Conservation (phyloP, 2,888 invertebrate species). For the Enchytraeus crypticus region DNA sequence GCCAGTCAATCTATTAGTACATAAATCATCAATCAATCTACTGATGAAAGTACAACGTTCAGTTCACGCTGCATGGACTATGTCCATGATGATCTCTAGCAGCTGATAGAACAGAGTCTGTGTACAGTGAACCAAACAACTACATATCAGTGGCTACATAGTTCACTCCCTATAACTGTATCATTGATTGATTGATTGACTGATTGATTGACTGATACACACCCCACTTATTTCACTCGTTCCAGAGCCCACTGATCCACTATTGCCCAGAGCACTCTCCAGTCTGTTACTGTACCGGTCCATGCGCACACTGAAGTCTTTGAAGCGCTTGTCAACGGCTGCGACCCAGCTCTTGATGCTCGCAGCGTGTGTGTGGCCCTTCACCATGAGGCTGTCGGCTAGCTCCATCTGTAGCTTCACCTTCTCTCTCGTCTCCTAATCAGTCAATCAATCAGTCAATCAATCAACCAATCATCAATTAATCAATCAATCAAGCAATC, state of each 20-base stretch:
- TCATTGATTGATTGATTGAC: not conserved
- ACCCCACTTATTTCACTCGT: slow-evolving; percentile 28
- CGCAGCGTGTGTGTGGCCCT: slow-evolving; percentile 88
- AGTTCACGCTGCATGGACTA: too few species aligned
- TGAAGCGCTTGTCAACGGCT: slow-evolving; percentile 80
- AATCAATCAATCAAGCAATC: too few species aligned
- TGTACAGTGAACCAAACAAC: too few species aligned
- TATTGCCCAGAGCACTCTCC: slow-evolving; percentile 42
- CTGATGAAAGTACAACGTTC: too few species aligned
- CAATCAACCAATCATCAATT: too few species aligned
- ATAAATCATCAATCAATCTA: too few species aligned
- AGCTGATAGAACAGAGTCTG: too few species aligned
- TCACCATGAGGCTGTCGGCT: slow-evolving; percentile 88
- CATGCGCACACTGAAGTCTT: slow-evolving; percentile 88
- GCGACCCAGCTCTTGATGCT: slow-evolving; percentile 90
- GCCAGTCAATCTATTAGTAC: too few species aligned
- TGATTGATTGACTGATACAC: not conserved
- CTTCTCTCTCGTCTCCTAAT: slow-evolving; percentile 76
- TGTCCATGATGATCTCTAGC: too few species aligned
- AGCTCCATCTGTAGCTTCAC: slow-evolving; percentile 85
- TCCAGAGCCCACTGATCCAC: not conserved
- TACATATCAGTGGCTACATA: too few species aligned
- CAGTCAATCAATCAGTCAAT: too few species aligned
- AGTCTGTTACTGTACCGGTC: slow-evolving; percentile 57
- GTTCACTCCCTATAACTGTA: too few species aligned